These are phyloP conservation scores for Esox lucius DNA, from an alignment of 2,797 vertebrate genomes.

Conservation along the genomic window DNA sequence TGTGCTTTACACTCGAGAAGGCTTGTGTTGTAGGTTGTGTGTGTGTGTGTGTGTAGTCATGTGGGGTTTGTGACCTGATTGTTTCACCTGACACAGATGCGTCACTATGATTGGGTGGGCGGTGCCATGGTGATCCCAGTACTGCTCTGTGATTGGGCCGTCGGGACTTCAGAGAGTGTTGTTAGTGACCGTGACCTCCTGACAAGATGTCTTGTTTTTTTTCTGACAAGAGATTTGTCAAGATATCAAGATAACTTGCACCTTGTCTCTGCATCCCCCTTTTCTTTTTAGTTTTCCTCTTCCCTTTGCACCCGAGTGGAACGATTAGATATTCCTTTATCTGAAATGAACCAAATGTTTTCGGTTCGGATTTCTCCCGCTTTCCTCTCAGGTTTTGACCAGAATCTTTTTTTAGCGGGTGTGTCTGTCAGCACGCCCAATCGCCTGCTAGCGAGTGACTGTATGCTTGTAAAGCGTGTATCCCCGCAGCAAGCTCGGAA, in stretches of 20 bases:
- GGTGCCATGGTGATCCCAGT: conserved; percentile 27
- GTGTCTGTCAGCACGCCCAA: no score
- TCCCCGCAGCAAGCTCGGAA: no score
- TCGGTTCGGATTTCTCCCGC: no score
- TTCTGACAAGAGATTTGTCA: no score
- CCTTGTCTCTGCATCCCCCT: neutral
- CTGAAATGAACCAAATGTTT: no score
- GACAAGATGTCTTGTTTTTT: conserved; percentile 14
- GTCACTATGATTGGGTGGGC: conserved; percentile 23
- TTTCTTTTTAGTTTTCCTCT: neutral
- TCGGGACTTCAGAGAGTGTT: conserved; percentile 25
- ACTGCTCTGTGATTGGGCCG: conserved; percentile 25
- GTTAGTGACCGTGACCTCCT: conserved; percentile 3
- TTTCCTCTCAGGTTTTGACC: no score
- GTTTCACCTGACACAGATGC: conserved; percentile 24
- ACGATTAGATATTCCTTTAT: no score
- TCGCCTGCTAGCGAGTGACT: no score
- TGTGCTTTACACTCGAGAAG: neutral
- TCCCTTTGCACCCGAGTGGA: no score
- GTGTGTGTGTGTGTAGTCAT: neutral
- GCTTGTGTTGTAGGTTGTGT: neutral
- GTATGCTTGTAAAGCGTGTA: no score
- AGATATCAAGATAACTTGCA: neutral
- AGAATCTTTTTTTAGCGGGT: no score
- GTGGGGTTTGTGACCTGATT: conserved; percentile 24